Base-by-base conservation (phyloP, 2,888 invertebrate genomes). In the Chalcis sispes region DNA sequence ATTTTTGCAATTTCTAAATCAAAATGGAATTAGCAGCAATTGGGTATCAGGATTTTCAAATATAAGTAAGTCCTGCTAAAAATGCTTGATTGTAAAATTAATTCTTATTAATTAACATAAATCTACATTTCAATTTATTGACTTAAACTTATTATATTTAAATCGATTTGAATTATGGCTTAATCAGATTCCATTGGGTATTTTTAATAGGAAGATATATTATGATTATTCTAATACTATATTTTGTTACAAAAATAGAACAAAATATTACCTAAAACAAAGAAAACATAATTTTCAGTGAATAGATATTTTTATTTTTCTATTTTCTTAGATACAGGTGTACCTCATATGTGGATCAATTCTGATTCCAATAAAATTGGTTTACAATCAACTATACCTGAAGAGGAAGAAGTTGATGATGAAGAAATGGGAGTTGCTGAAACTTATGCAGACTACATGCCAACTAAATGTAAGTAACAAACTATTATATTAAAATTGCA, bases 371-470 rank as follows among this genome's bases (percentile, higher is more conserved):
- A 18, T 56, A 62, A 75, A 50, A 48, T 48, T 0, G n/a, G 18
- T 52, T 85, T 86, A 83, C 86, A 87, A 67, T 82, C 86, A 27
- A 84, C 83, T 8, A 75, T 90, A 10, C 91, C 90, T 29, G 93
- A 93, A 75, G 96, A 95, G 82, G 95, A 94, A 79, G 95, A 95
- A 83, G 96, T 94, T 0, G 98, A 98, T 79, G 98, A 97, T 81
- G 98, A 98, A 85, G 98, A 98, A 85, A 94, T 99, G 92, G 98
- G 98, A 15, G 97, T 98, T 20, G 98, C 98, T 0, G 99, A 99
- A 89, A 99, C 99, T 0, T 99, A 99, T 87, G 95, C 98, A 5
- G 98, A 99, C 85, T 99, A 99, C 87, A 97, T 97, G 96, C 99
- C 99, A 0, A 92, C 95, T 0, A 99, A 99, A 91, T 90, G 95